These are phyloP conservation scores for Tenthredo mesomela DNA, from an alignment of 2,888 invertebrate species.

Conservation along the genomic window DNA sequence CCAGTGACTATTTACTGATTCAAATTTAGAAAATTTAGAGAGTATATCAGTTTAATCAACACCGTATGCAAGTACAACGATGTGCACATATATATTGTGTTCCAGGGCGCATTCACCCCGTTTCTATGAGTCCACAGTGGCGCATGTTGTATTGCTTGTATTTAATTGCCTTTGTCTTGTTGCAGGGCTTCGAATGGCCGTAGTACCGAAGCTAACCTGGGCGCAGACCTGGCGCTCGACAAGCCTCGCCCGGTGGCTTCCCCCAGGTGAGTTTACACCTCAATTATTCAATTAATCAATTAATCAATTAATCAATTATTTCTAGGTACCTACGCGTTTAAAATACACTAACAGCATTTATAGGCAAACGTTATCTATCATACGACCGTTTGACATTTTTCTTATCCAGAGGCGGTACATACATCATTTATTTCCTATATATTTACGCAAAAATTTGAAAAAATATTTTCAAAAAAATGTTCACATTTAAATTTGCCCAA, in stretches of 20 bases:
- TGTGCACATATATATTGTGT: background rate
- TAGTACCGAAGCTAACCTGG: conserved; percentile 72
- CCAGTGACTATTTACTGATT: too few relatives aligned
- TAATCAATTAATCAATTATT: conserved; percentile 15
- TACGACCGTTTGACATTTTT: too few relatives aligned
- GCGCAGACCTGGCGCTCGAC: conserved; percentile 72
- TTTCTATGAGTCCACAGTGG: background rate
- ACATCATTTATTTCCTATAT: too few relatives aligned
- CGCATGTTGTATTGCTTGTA: conserved; percentile 3
- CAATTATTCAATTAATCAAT: conserved; percentile 41
- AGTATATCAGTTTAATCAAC: background rate
- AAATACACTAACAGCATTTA: background rate
- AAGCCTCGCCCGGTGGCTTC: conserved; percentile 74
- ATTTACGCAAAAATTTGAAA: too few relatives aligned
- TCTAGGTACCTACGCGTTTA: background rate
- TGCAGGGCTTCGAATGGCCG: conserved; percentile 75
- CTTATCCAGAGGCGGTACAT: too few relatives aligned
- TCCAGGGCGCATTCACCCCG: conserved; percentile 22
- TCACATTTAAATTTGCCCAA: too few relatives aligned
- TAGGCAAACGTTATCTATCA: background rate
- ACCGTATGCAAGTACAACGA: background rate
- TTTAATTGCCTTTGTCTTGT: conserved; percentile 56
- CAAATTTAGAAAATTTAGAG: too few relatives aligned
- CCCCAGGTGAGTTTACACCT: conserved; percentile 69
- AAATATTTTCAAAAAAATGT: too few relatives aligned